Base-by-base conservation (phyloP, 2,888 invertebrate species). In the Nemurella pictetii region DNA sequence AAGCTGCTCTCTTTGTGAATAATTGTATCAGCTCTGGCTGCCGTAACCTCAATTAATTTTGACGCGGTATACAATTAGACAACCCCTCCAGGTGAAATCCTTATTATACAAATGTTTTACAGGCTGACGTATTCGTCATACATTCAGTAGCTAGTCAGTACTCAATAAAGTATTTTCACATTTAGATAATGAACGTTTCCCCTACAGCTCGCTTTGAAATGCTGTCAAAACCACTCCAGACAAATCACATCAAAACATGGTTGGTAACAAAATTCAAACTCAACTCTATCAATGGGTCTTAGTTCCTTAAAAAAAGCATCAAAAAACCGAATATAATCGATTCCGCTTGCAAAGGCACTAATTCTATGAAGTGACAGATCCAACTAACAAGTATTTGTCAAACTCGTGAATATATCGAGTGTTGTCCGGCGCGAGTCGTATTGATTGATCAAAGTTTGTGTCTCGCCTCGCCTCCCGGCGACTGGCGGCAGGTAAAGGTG, bases 31-130 rank as follows among this genome's bases (percentile, higher is more conserved):
- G 27, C 74, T 84, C 80, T 72, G 72, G 80, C 84, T 72, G 72
- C 83, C 84, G 81, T 84, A 85, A 83, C 85, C 85, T 84, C 85
- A 85, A 85, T 85, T 85, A 85, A 85, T 84, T 82, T 81, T 85
- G 85, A 85, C 85, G 55, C 82, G 85, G 80, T 81, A 80, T 80
- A 85, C 83, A 85, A 77, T 80, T 83, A 85, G 83, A 83, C 78
- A 85, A 78, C 78, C 80, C 85, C 85, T 84, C 55, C 83, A 83
- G 85, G 85, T 85, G 81, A 80, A 84, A 85, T 74, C 84, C 83
- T 81, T 85, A 82, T 82, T 72, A 72, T 82, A 82, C 82, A 72
- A 82, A 82, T 82, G 82, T 82, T 82, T 82, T 55, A 85, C 80
- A 83, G 73, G 78, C 83, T 84, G 85, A 85, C 83, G 85, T 73